These are phyloP conservation scores for Asobara japonica DNA, from an alignment of 1,140 invertebrate species.

Conservation along the genomic window DNA sequence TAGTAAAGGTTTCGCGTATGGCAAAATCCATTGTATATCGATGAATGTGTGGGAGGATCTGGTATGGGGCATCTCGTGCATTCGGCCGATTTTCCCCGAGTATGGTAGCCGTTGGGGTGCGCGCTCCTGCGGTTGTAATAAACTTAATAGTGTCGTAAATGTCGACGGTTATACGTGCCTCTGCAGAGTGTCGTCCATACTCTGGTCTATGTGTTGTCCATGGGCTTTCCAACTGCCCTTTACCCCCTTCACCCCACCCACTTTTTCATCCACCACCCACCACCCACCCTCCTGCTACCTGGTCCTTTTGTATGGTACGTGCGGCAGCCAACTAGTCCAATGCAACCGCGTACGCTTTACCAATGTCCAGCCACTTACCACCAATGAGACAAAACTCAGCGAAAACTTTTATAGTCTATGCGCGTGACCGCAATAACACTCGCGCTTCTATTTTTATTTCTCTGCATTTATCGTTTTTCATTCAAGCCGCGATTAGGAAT, in stretches of 20 bases:
- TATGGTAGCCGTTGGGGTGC: neutral
- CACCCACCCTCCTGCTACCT: neutral
- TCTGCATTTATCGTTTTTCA: neutral
- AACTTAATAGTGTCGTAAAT: slow-evolving; percentile 59
- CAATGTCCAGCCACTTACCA: slow-evolving; percentile 17
- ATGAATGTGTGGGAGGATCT: neutral
- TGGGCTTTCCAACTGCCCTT: neutral
- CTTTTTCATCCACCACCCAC: neutral
- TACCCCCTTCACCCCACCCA: neutral
- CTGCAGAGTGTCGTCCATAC: neutral
- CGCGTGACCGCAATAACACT: slow-evolving; percentile 11
- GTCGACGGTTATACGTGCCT: slow-evolving; percentile 43
- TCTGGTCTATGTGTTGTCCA: neutral
- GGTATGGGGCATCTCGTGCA: slow-evolving; percentile 1
- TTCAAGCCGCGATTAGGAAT: no score
- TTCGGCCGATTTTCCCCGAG: neutral
- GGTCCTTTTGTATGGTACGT: neutral
- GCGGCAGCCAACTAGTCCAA: neutral
- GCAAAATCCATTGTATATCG: slow-evolving; percentile 11
- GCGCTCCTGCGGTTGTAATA: slow-evolving; percentile 44
- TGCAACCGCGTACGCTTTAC: neutral
- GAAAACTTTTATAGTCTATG: slow-evolving; percentile 2
- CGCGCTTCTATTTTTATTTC: neutral
- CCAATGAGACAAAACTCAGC: slow-evolving; percentile 10
- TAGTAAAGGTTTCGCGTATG: slow-evolving; percentile 1